phyloP scores from a whole-genome alignment of 2,113 vertebrate genomes.

The Manacus vitellinus region DNA sequence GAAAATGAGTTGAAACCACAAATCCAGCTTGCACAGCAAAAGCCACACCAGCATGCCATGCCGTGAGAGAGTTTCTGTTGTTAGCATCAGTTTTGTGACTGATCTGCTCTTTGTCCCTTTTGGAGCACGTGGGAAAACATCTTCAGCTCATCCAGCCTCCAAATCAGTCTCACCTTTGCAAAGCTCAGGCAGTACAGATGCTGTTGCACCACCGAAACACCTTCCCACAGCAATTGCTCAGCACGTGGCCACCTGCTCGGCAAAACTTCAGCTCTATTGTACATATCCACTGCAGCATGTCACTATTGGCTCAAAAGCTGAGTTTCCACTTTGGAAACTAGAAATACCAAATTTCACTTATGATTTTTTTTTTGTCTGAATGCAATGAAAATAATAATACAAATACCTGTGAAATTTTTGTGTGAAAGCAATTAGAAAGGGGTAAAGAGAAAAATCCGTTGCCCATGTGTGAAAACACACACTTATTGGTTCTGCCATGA shows the following conservation, averaged over 20 bases:
- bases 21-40: neutral
- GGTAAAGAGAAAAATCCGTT: neutral
- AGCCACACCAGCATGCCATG: neutral
- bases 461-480: neutral
- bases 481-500: neutral
- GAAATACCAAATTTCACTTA: neutral
- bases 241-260: neutral
- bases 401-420: neutral
- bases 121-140: neutral
- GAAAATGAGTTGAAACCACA: neutral
- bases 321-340: neutral
- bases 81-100: neutral
- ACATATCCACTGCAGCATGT: neutral
- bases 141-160: neutral
- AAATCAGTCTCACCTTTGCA: neutral
- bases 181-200: neutral
- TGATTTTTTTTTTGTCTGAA: neutral
- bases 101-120: neutral
- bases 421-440: neutral
- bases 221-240: neutral
- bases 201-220: neutral
- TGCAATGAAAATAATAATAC: neutral
- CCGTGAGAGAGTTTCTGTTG: neutral
- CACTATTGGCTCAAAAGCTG: neutral
- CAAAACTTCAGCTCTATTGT: neutral